These are phyloP conservation scores for Phasianus colchicus DNA, from an alignment of 2,113 vertebrate genomes.

Conservation along the genomic window DNA sequence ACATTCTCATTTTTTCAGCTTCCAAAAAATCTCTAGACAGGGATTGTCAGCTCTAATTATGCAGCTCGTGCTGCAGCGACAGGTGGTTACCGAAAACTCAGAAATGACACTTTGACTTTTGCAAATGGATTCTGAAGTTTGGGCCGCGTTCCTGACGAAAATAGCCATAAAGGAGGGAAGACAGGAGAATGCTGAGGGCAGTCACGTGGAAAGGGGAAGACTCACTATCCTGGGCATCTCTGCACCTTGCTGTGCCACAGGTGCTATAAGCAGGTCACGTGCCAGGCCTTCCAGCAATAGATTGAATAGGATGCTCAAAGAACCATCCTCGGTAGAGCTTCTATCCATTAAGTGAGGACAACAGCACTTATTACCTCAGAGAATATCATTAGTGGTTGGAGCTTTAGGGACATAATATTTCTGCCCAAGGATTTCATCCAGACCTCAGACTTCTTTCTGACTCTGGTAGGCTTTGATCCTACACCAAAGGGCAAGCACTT, in stretches of 20 bases:
- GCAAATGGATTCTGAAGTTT: background rate
- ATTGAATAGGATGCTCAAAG: accelerated
- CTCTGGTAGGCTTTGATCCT: background rate
- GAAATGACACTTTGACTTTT: background rate
- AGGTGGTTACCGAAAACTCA: background rate
- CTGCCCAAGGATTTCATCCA: background rate
- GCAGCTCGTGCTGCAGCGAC: background rate
- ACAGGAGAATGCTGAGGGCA: background rate
- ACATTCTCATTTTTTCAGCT: constrained; percentile 20
- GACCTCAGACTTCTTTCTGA: background rate
- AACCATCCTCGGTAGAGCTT: background rate
- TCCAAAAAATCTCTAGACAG: constrained; percentile 11
- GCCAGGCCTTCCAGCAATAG: background rate
- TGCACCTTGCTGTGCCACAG: background rate
- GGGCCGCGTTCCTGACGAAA: background rate
- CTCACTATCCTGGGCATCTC: background rate
- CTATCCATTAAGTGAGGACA: background rate
- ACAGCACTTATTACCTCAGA: background rate
- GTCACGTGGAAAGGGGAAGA: accelerated
- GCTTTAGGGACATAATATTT: background rate
- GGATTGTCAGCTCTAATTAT: background rate
- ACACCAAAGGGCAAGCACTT: background rate
- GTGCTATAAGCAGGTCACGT: accelerated
- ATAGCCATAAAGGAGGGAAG: background rate
- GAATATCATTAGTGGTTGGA: background rate